These are phyloP conservation scores for Tragulus kanchil DNA, from an alignment of 2,113 vertebrate species.

Conservation along the genomic window DNA sequence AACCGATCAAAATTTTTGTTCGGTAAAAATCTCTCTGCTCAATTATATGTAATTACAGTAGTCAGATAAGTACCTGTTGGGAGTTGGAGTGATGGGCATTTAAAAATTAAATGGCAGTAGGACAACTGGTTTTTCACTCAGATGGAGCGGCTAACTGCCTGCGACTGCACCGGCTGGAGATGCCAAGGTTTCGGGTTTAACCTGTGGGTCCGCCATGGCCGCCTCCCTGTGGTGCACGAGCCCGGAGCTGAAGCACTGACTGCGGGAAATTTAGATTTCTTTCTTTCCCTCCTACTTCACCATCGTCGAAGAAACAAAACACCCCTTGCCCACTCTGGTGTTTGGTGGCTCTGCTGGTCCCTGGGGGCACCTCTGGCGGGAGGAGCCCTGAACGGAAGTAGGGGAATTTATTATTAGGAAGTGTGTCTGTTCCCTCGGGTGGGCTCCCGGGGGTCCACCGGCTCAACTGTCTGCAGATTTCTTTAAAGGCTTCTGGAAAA, in stretches of 20 bases:
- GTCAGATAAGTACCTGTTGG: background rate
- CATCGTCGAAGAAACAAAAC: background rate
- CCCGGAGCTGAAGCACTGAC: background rate
- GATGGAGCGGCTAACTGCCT: background rate
- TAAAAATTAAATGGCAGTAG: background rate
- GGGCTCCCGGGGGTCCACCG: background rate
- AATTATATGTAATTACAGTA: background rate
- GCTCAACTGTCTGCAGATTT: rapidly evolving
- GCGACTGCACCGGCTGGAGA: no score
- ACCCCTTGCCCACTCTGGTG: rapidly evolving
- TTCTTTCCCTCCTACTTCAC: background rate
- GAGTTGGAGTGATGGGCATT: background rate
- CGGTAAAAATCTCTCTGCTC: background rate
- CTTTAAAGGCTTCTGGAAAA: background rate
- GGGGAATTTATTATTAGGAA: rapidly evolving
- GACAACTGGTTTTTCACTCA: background rate
- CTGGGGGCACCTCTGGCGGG: background rate
- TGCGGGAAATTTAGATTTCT: background rate
- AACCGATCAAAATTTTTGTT: background rate
- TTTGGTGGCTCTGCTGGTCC: background rate
- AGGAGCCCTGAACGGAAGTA: background rate
- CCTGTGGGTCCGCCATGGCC: background rate
- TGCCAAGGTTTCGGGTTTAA: background rate
- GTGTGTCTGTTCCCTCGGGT: background rate
- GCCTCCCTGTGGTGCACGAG: background rate